A percentile compares a stretch with the other conserved stretches of the same genome.
Conservation (phyloP, 30 jellyfish, hydroid and myxozoan genomes). For the Catostylus mosaicus region DNA sequence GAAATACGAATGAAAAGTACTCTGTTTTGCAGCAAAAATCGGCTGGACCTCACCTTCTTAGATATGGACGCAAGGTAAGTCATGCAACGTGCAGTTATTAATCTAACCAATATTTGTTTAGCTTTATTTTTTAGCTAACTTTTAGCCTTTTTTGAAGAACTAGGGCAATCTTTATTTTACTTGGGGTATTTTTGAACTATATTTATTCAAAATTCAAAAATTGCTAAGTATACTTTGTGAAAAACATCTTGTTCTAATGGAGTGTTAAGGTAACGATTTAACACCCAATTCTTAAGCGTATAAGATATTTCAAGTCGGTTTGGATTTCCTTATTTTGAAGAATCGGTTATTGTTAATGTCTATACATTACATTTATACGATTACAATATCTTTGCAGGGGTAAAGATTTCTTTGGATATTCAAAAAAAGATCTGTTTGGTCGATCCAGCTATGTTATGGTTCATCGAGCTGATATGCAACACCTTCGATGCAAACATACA, state of each 20-base stretch:
- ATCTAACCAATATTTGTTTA: no score
- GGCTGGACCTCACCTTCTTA: slow-evolving; percentile 84
- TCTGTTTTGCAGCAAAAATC: slow-evolving; percentile 91
- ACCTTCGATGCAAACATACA: slow-evolving; percentile 90
- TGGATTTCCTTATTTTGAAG: neutral
- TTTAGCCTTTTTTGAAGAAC: no score
- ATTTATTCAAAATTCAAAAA: no score
- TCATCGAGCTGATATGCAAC: slow-evolving; percentile 93
- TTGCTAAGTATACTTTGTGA: no score
- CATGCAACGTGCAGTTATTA: no score
- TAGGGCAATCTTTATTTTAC: no score
- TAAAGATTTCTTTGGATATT: slow-evolving; percentile 89
- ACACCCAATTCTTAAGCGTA: neutral
- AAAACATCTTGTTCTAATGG: no score
- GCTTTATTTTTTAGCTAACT: no score
- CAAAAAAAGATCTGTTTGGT: slow-evolving; percentile 91
- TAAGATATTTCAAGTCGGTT: neutral
- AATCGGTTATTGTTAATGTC: no score
- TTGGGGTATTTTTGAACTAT: no score
- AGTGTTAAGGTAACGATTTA: no score
- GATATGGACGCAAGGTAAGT: slow-evolving; percentile 98
- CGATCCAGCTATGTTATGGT: slow-evolving; percentile 95
- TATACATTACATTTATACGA: no score
- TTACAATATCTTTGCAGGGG: slow-evolving; percentile 76
- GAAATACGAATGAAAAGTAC: slow-evolving; percentile 91